A percentile compares a stretch with the other conserved stretches of the same genome.
Evolutionary conservation across 2,113 vertebrate species (phyloP).

Genomic region (Melanocharis versteri): DNA sequence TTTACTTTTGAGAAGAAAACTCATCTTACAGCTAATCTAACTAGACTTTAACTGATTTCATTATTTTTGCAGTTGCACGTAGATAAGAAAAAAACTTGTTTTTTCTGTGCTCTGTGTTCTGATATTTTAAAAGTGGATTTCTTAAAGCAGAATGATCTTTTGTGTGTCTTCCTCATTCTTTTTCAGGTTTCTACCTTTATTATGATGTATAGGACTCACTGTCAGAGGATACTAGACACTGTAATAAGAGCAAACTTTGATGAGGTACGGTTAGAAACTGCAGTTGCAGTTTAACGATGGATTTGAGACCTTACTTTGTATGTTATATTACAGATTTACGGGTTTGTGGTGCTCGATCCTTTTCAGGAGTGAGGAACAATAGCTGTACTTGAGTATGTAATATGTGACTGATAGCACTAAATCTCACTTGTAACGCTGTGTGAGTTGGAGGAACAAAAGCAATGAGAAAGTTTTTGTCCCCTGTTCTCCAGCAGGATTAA

Average conservation of each 20-base stretch:
- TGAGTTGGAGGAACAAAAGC: not conserved
- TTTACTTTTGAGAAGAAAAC: slow-evolving; percentile 43
- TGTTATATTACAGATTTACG: not conserved
- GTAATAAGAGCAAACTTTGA: slow-evolving; percentile 99
- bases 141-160: slow-evolving; percentile 7
- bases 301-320: not conserved
- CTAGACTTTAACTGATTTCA: not conserved
- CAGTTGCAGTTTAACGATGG: not conserved
- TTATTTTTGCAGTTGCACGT: not conserved
- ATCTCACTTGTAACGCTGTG: not conserved
- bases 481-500: not conserved
- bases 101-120: not conserved
- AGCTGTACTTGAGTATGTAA: not conserved
- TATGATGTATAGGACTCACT: slow-evolving; percentile 99
- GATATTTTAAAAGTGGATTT: not conserved
- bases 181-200: slow-evolving; percentile 97
- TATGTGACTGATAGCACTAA: not conserved
- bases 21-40: not conserved
- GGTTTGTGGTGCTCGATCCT: not conserved
- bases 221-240: slow-evolving; percentile 98
- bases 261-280: slow-evolving; percentile 79
- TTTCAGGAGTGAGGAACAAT: not conserved
- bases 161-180: not conserved
- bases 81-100: not conserved
- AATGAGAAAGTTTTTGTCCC: not conserved